Percentiles rank a stretch among this genome's conserved stretches.
Conservation (phyloP, 2,888 invertebrate species). For the Athripsodes cinereus region DNA sequence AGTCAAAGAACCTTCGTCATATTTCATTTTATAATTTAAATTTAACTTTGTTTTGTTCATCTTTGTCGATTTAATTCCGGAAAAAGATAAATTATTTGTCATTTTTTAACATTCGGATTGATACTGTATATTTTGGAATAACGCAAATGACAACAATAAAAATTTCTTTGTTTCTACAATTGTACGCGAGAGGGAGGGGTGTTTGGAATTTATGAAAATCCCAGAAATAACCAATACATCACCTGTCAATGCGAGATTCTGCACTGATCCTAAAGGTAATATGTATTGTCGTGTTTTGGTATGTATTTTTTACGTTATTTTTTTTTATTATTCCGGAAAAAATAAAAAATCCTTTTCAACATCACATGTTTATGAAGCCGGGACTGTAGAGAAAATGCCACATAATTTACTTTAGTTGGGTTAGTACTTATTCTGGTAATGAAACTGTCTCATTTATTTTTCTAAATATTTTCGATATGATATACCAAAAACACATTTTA, state of each 20-base stretch:
- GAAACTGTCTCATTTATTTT: not conserved
- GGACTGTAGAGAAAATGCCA: not conserved
- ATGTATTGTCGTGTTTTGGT: not conserved
- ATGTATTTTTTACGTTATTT: not conserved
- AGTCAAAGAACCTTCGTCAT: no score
- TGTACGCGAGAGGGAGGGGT: constrained; percentile 8
- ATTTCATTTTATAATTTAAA: no score
- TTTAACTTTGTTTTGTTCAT: not conserved
- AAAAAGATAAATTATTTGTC: constrained; percentile 18
- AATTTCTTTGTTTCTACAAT: constrained; percentile 12
- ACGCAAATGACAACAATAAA: constrained; percentile 16
- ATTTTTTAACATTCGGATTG: constrained; percentile 12
- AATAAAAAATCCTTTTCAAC: no score
- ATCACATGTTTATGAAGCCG: not conserved
- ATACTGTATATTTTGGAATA: constrained; percentile 9
- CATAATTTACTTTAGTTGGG: not conserved
- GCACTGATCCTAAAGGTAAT: not conserved
- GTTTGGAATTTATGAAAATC: constrained; percentile 13
- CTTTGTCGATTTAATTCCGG: not conserved
- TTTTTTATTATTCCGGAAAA: not conserved
- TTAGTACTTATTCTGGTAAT: no score
- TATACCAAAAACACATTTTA: no score
- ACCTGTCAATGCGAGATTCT: constrained; percentile 11
- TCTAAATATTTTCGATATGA: not conserved
- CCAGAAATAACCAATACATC: constrained; percentile 16